Evolutionary conservation across 1,140 invertebrate species (phyloP).

Genomic region (Scaptomyza montana): DNA sequence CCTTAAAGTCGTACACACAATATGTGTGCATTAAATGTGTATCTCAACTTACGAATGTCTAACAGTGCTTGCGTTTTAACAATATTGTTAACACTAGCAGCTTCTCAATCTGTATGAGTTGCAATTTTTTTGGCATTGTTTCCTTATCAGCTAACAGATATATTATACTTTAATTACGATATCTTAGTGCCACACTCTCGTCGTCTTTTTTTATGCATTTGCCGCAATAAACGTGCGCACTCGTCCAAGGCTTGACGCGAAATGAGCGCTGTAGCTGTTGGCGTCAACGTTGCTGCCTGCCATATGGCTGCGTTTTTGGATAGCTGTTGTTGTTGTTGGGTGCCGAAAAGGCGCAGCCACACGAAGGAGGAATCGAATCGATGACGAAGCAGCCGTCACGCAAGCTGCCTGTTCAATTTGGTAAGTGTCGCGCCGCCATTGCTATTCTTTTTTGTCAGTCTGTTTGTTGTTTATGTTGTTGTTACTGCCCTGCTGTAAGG

Average conservation of each 20-base stretch:
- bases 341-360: conserved; percentile 46
- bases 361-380: conserved; percentile 54
- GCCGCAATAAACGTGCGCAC: conserved; percentile 26
- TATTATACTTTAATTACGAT: conserved; percentile 9
- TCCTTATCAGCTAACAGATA: conserved; percentile 8
- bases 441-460: conserved; percentile 1
- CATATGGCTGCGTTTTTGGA: conserved; percentile 39
- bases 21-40: conserved; percentile 23
- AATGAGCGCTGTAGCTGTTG: conserved; percentile 37
- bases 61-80: conserved; percentile 67
- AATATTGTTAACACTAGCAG: conserved; percentile 47
- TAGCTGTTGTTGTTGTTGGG: conserved; percentile 12
- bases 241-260: conserved; percentile 37
- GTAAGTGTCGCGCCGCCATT: conserved; percentile 68
- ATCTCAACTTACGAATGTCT: conserved; percentile 20
- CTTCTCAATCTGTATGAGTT: conserved; percentile 45
- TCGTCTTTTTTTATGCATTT: not conserved
- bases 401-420: conserved; percentile 70
- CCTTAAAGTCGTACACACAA: conserved; percentile 29
- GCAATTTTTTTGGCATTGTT: conserved; percentile 54
- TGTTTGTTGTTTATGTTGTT: conserved; percentile 9
- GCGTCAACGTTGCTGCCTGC: conserved; percentile 22
- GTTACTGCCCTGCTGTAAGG: conserved; percentile 21
- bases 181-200: not conserved
- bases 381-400: conserved; percentile 70